Percentiles rank a stretch among this genome's conserved stretches.
Evolutionary conservation across 2,797 vertebrate species (phyloP).

Genomic region (Distichodus sexfasciatus): DNA sequence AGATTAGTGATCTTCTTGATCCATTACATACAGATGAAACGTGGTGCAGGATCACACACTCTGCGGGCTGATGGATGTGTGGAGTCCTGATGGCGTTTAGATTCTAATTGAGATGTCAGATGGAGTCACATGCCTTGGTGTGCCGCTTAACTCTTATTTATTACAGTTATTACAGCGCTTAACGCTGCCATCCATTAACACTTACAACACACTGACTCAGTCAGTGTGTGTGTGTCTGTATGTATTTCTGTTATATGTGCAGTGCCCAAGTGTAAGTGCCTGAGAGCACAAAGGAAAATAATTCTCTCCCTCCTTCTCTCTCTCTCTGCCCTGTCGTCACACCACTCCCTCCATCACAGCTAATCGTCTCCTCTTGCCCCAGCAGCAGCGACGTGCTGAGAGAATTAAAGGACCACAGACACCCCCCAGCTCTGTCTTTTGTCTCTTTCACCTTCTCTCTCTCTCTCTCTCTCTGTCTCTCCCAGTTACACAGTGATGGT

Average conservation of each 20-base stretch:
- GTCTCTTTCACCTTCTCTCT: background rate
- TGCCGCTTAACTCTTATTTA: constrained; percentile 80
- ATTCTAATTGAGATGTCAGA: constrained; percentile 81
- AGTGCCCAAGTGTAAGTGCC: constrained; percentile 43
- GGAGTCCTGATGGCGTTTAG: constrained; percentile 70
- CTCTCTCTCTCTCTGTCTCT: constrained; percentile 41
- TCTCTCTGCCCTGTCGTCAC: constrained; percentile 74
- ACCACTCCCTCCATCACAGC: constrained; percentile 74
- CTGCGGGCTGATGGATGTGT: constrained; percentile 65
- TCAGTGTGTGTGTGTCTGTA: background rate
- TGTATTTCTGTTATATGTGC: constrained; percentile 36
- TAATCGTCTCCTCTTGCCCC: constrained; percentile 79
- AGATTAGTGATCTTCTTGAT: constrained; percentile 6
- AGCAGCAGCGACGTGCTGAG: constrained; percentile 73
- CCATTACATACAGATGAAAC: constrained; percentile 16
- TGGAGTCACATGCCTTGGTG: constrained; percentile 63
- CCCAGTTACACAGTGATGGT: too few relatives aligned
- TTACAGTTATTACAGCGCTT: constrained; percentile 78
- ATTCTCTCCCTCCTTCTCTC: constrained; percentile 50
- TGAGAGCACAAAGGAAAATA: constrained; percentile 50
- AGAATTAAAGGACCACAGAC: constrained; percentile 73
- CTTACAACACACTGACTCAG: constrained; percentile 23
- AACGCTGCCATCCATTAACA: constrained; percentile 77
- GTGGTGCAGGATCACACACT: constrained; percentile 2
- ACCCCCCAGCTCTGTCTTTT: constrained; percentile 33